Evolutionary conservation across 2,888 invertebrate species (phyloP).

Genomic region (Meteorus colon): DNA sequence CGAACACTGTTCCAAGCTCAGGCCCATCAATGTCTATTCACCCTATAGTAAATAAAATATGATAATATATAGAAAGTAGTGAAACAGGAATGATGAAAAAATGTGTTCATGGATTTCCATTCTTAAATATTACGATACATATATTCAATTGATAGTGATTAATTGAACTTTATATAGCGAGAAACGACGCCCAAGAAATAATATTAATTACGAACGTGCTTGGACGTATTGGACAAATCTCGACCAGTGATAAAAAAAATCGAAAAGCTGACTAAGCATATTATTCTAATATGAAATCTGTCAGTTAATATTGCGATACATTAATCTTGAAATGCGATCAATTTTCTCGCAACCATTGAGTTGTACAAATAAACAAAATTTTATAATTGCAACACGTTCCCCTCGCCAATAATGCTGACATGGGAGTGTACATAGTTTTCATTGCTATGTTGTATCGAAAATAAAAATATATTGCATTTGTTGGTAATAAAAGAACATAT

Average conservation of each 20-base stretch:
- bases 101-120: not conserved
- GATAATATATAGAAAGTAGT: slow-evolving; percentile 52
- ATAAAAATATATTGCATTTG: no score
- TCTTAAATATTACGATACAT: not conserved
- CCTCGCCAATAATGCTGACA: no score
- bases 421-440: no score
- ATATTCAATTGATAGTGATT: not conserved
- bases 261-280: not conserved
- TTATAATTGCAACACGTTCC: no score
- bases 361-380: no score
- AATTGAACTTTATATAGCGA: not conserved
- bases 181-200: not conserved
- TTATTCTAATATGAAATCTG: not conserved
- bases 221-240: slow-evolving; percentile 52
- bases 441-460: no score
- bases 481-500: no score
- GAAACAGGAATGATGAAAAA: not conserved
- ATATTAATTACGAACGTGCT: not conserved
- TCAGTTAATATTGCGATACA: not conserved
- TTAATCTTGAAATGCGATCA: not conserved
- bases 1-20: slow-evolving; percentile 77
- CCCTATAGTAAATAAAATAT: slow-evolving; percentile 75
- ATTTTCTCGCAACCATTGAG: not conserved
- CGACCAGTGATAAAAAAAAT: slow-evolving; percentile 53
- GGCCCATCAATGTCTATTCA: slow-evolving; percentile 79